Base-by-base conservation (phyloP, 2,797 vertebrate genomes). In the Esox lucius region DNA sequence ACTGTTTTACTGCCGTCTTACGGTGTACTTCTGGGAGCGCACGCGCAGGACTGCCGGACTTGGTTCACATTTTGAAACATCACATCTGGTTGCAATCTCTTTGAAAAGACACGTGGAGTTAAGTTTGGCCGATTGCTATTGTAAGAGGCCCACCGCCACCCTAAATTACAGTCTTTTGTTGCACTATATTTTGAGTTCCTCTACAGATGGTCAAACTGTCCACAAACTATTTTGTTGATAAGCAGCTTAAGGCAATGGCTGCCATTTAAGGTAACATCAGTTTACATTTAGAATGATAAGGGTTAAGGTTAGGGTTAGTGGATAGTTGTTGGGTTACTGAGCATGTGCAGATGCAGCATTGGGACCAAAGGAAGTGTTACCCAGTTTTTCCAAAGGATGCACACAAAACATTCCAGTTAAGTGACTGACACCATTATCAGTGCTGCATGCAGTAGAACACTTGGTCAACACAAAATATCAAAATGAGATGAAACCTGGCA, bases 31-130 rank as follows among this genome's bases (percentile, higher is more conserved):
- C 48, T 62, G 53, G 26, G 48, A 42, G 33, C 33, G 31, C 31
- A 62, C 49, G 9, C 24, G 72, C 16, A 26, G 2, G 39, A 66
- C 7, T 6, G 66, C 66, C 35, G 19, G 17, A 35, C 64, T 68
- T n/a, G 13, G 46, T 3, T 26, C 19, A 49, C 48, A 31, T 19
- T 33, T 53, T 53, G 28, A 2, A 70, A 53, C 16, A 6, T 53
- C 8, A 53, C 75, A 83, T 83, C 73, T 83, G 81, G 75, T 77
- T 71, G 56, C 61, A 68, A 75, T 83, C 74, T 64, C 68, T 22
- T 17, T 70, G 42, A 75, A 67, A 74, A 72, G 56, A 53, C 26
- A 68, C 42, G 53, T 67, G 42, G 61, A 76, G 48, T 42, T 31
- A 65, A 33, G 13, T 74, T 66, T 72, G 46, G 73, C 66, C 59